Percentiles rank a stretch among this genome's conserved stretches.
Evolutionary conservation across 2,113 vertebrate genomes (phyloP).

Genomic region (Typhlomys cinereus): DNA sequence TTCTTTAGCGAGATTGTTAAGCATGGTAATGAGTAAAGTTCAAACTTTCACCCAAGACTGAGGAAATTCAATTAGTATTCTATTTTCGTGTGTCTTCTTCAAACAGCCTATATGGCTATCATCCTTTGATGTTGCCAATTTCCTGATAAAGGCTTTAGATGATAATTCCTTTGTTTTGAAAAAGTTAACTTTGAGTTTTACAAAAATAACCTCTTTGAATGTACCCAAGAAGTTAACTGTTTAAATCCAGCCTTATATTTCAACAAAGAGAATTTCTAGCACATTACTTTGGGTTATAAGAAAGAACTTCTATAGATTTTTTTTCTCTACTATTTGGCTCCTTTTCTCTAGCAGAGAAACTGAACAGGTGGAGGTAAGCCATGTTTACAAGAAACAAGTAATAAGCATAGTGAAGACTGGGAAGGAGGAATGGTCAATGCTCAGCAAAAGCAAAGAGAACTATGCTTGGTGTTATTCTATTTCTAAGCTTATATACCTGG

Average conservation of each 20-base stretch:
- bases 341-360: not conserved
- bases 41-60: not conserved
- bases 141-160: not conserved
- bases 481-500: too few relatives aligned
- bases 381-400: not conserved
- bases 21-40: not conserved
- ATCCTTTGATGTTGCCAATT: not conserved
- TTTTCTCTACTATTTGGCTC: not conserved
- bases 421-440: not conserved
- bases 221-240: not conserved
- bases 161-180: not conserved
- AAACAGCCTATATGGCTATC: not conserved
- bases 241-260: not conserved
- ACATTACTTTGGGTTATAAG: not conserved
- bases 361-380: not conserved
- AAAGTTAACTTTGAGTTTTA: not conserved
- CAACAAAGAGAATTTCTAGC: not conserved
- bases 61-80: conserved; percentile 14
- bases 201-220: conserved; percentile 7
- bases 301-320: not conserved
- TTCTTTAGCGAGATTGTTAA: not conserved
- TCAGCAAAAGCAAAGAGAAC: not conserved
- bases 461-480: not conserved
- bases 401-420: accelerated
- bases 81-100: not conserved